Conservation (phyloP, 2,888 invertebrate species). For the Drosophila demipolita region DNA sequence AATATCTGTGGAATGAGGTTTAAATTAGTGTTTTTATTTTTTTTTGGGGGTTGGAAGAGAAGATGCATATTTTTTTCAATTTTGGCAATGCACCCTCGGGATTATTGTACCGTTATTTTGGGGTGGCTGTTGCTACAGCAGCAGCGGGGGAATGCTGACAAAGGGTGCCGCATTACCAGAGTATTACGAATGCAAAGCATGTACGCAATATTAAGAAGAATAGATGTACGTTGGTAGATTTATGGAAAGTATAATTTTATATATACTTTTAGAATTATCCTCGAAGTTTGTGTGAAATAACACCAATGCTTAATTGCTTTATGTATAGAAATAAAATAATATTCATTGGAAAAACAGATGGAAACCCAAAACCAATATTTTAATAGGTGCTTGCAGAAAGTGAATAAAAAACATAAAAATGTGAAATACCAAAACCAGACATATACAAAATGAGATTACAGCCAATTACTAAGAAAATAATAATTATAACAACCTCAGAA, state of each 20-base stretch:
- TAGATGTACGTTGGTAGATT: constrained; percentile 1
- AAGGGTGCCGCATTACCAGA: constrained; percentile 1
- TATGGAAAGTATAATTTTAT: constrained; percentile 3
- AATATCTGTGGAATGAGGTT: not conserved
- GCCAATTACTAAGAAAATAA: not conserved
- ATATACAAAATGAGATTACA: not conserved
- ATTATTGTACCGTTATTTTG: not conserved
- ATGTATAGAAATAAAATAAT: not conserved
- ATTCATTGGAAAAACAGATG: not conserved
- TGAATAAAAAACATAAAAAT: not conserved
- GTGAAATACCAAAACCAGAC: not conserved
- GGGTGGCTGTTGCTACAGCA: constrained; percentile 4
- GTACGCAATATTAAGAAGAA: not conserved
- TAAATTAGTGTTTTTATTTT: not conserved
- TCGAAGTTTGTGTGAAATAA: not conserved
- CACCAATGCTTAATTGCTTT: not conserved
- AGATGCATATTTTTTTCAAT: constrained; percentile 5
- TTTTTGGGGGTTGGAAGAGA: constrained; percentile 13
- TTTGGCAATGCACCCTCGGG: constrained; percentile 20
- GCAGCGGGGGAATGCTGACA: not conserved
- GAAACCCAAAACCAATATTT: not conserved
- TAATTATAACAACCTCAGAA: not conserved
- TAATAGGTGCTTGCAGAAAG: not conserved
- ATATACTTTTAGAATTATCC: not conserved
- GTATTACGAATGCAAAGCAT: constrained; percentile 6